These are phyloP conservation scores for Ahaetulla prasina DNA, from an alignment of 2,113 vertebrate genomes.

Conservation along the genomic window DNA sequence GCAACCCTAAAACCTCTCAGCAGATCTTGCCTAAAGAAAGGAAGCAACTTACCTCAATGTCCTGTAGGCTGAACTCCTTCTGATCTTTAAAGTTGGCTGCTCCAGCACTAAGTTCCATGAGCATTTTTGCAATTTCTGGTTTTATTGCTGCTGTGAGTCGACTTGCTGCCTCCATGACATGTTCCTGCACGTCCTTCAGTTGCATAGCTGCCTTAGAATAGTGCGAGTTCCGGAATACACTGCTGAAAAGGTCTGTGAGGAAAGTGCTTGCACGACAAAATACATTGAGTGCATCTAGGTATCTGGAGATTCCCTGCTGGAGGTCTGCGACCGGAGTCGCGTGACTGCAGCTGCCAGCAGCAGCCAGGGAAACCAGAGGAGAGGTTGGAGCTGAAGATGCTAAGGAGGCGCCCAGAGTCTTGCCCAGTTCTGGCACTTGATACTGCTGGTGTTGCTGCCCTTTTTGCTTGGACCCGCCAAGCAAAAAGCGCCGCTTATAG, in stretches of 20 bases:
- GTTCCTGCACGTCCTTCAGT: constrained; percentile 99
- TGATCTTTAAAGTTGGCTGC: constrained; percentile 97
- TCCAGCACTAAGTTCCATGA: constrained; percentile 96
- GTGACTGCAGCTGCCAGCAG: constrained; percentile 74
- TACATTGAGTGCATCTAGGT: constrained; percentile 95
- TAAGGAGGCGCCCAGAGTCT: constrained; percentile 87
- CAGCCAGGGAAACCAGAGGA: constrained; percentile 75
- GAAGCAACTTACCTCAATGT: constrained; percentile 84
- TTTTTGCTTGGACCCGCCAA: constrained; percentile 99
- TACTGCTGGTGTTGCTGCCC: constrained; percentile 98
- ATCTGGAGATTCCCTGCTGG: constrained; percentile 99
- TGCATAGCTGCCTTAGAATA: constrained; percentile 98
- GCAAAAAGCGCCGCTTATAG: constrained; percentile 99
- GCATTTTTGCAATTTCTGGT: constrained; percentile 99
- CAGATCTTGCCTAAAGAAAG: background rate
- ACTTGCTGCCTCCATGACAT: constrained; percentile 96
- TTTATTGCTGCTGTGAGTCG: constrained; percentile 98
- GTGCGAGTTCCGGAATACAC: constrained; percentile 95
- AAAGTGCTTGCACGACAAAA: constrained; percentile 97
- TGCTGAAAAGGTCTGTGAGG: constrained; percentile 96
- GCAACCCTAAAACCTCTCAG: background rate
- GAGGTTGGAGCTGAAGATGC: constrained; percentile 74
- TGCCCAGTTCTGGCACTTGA: constrained; percentile 92
- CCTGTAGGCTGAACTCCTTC: constrained; percentile 97
- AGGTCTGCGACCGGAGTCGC: constrained; percentile 93